Evolutionary conservation across 1,140 invertebrate genomes (phyloP).

Genomic region (Nephila pilipes): DNA sequence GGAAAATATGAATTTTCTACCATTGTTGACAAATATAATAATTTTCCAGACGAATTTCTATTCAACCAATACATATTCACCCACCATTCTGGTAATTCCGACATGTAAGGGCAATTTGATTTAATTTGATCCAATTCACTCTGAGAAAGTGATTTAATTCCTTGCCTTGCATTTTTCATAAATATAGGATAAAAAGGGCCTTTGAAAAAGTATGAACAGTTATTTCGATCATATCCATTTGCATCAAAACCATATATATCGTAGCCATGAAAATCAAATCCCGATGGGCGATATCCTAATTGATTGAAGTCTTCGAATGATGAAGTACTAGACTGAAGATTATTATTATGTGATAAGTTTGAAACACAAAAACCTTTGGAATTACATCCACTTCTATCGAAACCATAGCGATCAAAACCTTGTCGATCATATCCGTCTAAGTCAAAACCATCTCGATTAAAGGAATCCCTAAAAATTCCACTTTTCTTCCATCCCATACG

Average conservation of each 20-base stretch:
- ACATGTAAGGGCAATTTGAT: conserved; percentile 51
- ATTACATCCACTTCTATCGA: conserved; percentile 70
- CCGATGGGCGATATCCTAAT: conserved; percentile 47
- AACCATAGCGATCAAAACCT: conserved; percentile 73
- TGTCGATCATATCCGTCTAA: conserved; percentile 55
- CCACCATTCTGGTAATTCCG: conserved; percentile 69
- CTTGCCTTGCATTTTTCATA: conserved; percentile 46
- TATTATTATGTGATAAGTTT: neutral
- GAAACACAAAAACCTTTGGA: conserved; percentile 44
- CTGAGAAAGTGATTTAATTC: neutral
- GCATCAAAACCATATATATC: conserved; percentile 72
- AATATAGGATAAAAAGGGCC: conserved; percentile 74
- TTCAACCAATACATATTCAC: conserved; percentile 57
- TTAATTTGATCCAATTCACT: conserved; percentile 46
- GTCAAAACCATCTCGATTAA: conserved; percentile 76
- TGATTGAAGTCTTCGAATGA: conserved; percentile 53
- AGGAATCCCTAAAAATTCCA: conserved; percentile 70
- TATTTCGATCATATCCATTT: conserved; percentile 67
- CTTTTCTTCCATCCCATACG: conserved; percentile 62
- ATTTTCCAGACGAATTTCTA: neutral
- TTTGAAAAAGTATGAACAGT: conserved; percentile 68
- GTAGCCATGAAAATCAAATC: conserved; percentile 72
- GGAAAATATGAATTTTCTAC: conserved; percentile 28
- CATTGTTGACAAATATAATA: neutral
- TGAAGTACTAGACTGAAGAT: neutral